Conservation (phyloP, 35 echinoderm and acorn worm species). For the Strongylocentrotus purpuratus region DNA sequence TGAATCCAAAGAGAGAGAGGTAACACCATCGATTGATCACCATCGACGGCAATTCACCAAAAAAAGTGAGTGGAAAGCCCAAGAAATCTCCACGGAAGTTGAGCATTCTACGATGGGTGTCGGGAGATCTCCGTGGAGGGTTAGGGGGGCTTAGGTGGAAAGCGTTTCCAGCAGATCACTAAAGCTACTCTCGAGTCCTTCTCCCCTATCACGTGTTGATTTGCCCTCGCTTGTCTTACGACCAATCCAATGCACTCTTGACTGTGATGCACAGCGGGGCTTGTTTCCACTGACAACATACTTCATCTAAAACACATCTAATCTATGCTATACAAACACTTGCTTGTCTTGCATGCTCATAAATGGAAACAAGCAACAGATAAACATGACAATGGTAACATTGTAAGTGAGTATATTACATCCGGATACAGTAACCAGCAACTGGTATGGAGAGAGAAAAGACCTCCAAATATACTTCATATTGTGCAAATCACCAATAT, state of each 20-base stretch:
- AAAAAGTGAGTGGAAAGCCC: neutral
- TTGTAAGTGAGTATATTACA: too few relatives aligned
- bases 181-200: neutral
- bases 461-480: too few relatives aligned
- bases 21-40: conserved; percentile 11
- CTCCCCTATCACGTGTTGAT: neutral
- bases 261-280: neutral
- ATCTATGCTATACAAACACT: too few relatives aligned
- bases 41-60: neutral
- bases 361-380: too few relatives aligned
- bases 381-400: too few relatives aligned
- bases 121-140: neutral
- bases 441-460: too few relatives aligned
- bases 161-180: neutral
- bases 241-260: neutral
- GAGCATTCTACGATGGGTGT: neutral
- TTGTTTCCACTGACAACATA: neutral
- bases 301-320: neutral
- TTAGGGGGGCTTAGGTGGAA: neutral
- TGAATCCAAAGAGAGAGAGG: neutral
- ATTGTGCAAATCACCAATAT: too few relatives aligned
- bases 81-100: conserved; percentile 10
- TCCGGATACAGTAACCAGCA: too few relatives aligned
- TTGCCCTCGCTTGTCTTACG: neutral
- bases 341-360: too few relatives aligned